Conservation (phyloP, 2,888 invertebrate genomes). For the Gortyna flavago region DNA sequence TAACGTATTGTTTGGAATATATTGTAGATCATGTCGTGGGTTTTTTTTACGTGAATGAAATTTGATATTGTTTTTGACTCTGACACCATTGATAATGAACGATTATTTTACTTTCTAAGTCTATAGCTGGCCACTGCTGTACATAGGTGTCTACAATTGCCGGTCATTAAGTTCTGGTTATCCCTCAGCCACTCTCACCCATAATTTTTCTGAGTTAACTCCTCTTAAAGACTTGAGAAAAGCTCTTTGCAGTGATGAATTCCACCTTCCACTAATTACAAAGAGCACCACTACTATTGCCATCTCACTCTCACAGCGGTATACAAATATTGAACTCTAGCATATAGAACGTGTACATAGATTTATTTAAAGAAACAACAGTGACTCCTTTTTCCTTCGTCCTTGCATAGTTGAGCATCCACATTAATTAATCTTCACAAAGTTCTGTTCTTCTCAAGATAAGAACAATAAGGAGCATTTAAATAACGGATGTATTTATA, state of each 20-base stretch:
- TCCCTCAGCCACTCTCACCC: neutral
- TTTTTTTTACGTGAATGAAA: conserved; percentile 14
- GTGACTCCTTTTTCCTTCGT: conserved; percentile 46
- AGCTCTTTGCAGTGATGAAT: neutral
- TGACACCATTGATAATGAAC: neutral
- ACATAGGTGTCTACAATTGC: neutral
- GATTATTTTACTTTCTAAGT: neutral
- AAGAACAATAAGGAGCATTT: conserved; percentile 19
- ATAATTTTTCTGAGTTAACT: neutral
- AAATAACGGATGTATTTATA: conserved; percentile 27
- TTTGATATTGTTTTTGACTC: neutral
- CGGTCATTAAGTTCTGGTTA: neutral
- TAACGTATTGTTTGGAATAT: conserved; percentile 4
- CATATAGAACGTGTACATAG: conserved; percentile 10
- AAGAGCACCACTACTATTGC: conserved; percentile 4
- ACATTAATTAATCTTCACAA: conserved; percentile 31
- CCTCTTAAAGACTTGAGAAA: neutral
- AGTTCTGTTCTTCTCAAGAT: conserved; percentile 29
- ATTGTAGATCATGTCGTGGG: neutral
- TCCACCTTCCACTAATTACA: neutral
- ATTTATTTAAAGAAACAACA: conserved; percentile 35
- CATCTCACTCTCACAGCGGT: neutral
- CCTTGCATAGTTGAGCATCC: conserved; percentile 49
- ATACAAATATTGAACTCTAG: conserved; percentile 34
- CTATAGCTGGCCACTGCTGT: neutral